phyloP scores from a whole-genome alignment of 2,888 invertebrate species.

The Acrocyrtus sp. region DNA sequence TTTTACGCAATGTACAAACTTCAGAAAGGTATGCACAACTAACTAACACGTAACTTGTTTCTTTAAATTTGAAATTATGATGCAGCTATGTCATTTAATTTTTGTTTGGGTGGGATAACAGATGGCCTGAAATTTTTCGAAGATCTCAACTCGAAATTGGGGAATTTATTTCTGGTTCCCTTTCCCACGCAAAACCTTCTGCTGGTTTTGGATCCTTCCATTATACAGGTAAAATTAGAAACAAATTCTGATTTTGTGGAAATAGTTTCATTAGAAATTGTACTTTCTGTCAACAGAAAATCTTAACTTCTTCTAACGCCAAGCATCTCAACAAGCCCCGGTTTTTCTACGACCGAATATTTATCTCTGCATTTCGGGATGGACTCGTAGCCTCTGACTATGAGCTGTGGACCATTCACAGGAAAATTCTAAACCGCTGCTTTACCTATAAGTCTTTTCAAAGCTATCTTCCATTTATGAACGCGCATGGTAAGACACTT shows the following conservation, averaged over 20 bases:
- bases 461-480: conserved; percentile 1
- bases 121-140: conserved; percentile 12
- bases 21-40: conserved; percentile 5
- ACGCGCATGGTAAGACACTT: background rate
- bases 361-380: background rate
- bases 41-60: no score
- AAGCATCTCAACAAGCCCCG: conserved; percentile 4
- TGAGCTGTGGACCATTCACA: background rate
- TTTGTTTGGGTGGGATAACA: background rate
- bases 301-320: background rate
- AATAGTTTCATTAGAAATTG: no score
- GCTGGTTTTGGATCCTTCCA: background rate
- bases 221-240: no score
- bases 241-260: no score
- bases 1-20: background rate
- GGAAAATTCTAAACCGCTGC: background rate
- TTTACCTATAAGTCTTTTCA: conserved; percentile 1
- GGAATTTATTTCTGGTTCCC: background rate
- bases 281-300: no score
- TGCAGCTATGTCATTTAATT: no score
- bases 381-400: background rate
- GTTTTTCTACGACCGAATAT: conserved; percentile 7
- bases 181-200: background rate
- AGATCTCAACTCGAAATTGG: background rate
- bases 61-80: no score